Evolutionary conservation across 2,113 vertebrate genomes (phyloP).

Genomic region (Entosphenus tridentatus): DNA sequence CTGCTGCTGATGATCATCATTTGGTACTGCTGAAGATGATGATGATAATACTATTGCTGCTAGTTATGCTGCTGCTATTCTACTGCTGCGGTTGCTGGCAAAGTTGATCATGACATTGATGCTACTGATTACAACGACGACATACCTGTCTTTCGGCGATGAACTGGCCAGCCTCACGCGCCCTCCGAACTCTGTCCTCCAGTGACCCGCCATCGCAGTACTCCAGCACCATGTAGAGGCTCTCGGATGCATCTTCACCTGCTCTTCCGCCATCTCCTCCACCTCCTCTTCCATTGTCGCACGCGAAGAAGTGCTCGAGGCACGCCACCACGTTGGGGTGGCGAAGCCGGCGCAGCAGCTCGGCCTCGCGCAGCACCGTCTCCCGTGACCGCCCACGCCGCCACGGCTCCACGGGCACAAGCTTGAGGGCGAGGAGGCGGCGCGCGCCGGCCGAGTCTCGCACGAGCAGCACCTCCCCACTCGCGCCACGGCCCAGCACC

Average conservation of each 20-base stretch:
- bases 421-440: slow-evolving; percentile 28
- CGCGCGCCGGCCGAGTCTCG: slow-evolving; percentile 17
- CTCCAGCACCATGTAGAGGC: slow-evolving; percentile 31
- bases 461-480: slow-evolving; percentile 35
- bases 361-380: slow-evolving; percentile 27
- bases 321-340: slow-evolving; percentile 33
- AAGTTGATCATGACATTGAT: no score
- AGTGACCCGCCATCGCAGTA: slow-evolving; percentile 38
- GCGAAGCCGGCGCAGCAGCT: slow-evolving; percentile 24
- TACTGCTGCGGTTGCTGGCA: no score
- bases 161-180: slow-evolving; percentile 7
- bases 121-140: no score
- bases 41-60: no score
- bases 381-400: slow-evolving; percentile 17
- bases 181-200: slow-evolving; percentile 24
- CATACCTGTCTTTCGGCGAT: no score
- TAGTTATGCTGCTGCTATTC: no score
- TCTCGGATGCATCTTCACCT: slow-evolving; percentile 12
- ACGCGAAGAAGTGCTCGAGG: slow-evolving; percentile 22
- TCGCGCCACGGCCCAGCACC: slow-evolving; percentile 26
- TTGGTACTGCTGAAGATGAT: no score
- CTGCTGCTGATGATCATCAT: no score
- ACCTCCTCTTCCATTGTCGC: not conserved
- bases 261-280: no score
- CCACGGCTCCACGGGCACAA: slow-evolving; percentile 19